Evolutionary conservation across 2,888 invertebrate species (phyloP).

Genomic region (Dryocosmus kuriphilus): DNA sequence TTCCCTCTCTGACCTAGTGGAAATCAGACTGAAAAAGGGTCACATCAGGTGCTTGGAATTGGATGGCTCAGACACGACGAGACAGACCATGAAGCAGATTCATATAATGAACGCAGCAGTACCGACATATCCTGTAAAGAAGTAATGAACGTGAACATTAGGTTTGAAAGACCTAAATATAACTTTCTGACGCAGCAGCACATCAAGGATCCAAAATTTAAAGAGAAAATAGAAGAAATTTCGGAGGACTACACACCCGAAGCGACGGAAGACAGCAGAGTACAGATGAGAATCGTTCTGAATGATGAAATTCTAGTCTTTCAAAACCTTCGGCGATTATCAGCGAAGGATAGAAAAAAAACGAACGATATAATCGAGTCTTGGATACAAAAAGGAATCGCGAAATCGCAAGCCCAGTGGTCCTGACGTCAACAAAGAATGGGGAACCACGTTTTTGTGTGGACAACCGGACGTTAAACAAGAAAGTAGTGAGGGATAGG

Average conservation of each 20-base stretch:
- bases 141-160: no score
- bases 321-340: constrained; percentile 53
- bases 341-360: no score
- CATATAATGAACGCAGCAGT: no score
- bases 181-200: not conserved
- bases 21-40: no score
- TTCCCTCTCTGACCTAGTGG: not conserved
- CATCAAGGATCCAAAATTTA: not conserved
- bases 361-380: constrained; percentile 55
- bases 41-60: no score
- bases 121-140: no score
- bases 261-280: constrained; percentile 46
- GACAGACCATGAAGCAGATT: no score
- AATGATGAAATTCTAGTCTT: constrained; percentile 55
- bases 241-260: constrained; percentile 46
- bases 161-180: no score
- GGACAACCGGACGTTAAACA: constrained; percentile 59
- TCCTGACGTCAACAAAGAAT: constrained; percentile 58
- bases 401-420: constrained; percentile 57
- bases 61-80: no score
- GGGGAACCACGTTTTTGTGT: constrained; percentile 56
- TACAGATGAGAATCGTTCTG: constrained; percentile 55
- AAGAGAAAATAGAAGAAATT: no score
- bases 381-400: constrained; percentile 57
- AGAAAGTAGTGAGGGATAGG: constrained; percentile 54